These are phyloP conservation scores for Brenthis daphne DNA, from an alignment of 2,888 invertebrate species.

Conservation along the genomic window DNA sequence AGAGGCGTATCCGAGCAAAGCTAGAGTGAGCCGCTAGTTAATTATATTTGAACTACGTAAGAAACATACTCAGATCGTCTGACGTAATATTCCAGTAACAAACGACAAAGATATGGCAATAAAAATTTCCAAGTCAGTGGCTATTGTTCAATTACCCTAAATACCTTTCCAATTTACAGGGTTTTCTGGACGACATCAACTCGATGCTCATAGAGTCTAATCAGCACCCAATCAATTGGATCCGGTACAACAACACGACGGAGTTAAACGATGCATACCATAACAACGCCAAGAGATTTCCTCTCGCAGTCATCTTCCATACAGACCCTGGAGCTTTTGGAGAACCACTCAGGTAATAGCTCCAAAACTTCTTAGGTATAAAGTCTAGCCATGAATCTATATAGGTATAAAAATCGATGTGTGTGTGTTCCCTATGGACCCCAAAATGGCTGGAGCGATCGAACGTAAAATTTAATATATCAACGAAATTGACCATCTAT, in stretches of 20 bases:
- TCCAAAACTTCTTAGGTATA: neutral
- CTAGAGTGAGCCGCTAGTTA: too few species aligned
- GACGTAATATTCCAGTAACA: neutral
- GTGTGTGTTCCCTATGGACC: too few species aligned
- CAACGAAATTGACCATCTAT: too few species aligned
- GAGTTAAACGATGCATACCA: conserved; percentile 87
- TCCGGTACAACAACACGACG: conserved; percentile 84
- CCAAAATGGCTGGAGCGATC: too few species aligned
- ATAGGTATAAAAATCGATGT: too few species aligned
- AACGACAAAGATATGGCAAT: neutral
- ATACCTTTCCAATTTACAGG: conserved; percentile 57
- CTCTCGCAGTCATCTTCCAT: conserved; percentile 87
- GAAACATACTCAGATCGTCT: too few species aligned
- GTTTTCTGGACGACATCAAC: conserved; percentile 85
- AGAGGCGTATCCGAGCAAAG: too few species aligned
- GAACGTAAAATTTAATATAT: too few species aligned
- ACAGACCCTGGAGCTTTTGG: conserved; percentile 66
- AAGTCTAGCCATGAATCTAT: too few species aligned
- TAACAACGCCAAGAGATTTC: conserved; percentile 84
- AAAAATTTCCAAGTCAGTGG: neutral
- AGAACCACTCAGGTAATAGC: conserved; percentile 72
- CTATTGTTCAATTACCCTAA: neutral
- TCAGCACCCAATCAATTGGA: conserved; percentile 84
- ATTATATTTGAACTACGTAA: too few species aligned
- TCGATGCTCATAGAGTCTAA: conserved; percentile 80